A percentile compares a stretch with the other conserved stretches of the same genome.
Conservation (phyloP, 2,888 invertebrate genomes). For the Drosophila formosana region DNA sequence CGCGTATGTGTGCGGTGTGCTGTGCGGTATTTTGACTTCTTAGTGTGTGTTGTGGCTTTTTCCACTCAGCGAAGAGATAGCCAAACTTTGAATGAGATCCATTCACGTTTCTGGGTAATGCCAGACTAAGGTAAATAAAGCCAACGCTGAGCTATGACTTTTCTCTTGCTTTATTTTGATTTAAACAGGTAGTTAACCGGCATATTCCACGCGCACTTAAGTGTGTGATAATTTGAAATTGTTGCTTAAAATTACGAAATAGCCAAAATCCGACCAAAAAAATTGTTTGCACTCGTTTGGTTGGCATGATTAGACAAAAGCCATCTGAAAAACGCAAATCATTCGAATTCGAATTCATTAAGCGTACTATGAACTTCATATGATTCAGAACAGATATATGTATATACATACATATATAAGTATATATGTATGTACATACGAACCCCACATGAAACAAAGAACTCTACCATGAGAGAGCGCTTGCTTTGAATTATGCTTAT, state of each 20-base stretch:
- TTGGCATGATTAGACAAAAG: slow-evolving; percentile 46
- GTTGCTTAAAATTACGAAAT: slow-evolving; percentile 65
- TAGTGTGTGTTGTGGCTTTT: slow-evolving; percentile 64
- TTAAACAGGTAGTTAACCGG: slow-evolving; percentile 48
- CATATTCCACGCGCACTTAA: slow-evolving; percentile 6
- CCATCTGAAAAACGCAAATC: slow-evolving; percentile 46
- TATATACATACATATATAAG: not conserved
- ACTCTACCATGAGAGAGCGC: slow-evolving; percentile 25
- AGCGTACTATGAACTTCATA: slow-evolving; percentile 53
- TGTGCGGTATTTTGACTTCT: not conserved
- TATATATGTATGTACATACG: not conserved
- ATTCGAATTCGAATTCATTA: slow-evolving; percentile 51
- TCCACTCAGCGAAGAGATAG: slow-evolving; percentile 65
- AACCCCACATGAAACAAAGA: slow-evolving; percentile 15
- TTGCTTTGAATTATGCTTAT: slow-evolving; percentile 42
- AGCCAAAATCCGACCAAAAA: slow-evolving; percentile 2
- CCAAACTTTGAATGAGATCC: slow-evolving; percentile 66
- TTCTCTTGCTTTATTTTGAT: slow-evolving; percentile 34
- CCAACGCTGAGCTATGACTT: slow-evolving; percentile 7
- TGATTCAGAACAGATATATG: slow-evolving; percentile 25
- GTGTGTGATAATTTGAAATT: slow-evolving; percentile 31
- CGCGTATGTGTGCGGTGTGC: slow-evolving; percentile 17
- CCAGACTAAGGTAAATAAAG: slow-evolving; percentile 22
- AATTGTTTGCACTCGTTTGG: not conserved
- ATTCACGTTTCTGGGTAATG: slow-evolving; percentile 61